These are phyloP conservation scores for Leptobrachium ailaonicum DNA, from an alignment of 2,113 vertebrate genomes.

Conservation along the genomic window DNA sequence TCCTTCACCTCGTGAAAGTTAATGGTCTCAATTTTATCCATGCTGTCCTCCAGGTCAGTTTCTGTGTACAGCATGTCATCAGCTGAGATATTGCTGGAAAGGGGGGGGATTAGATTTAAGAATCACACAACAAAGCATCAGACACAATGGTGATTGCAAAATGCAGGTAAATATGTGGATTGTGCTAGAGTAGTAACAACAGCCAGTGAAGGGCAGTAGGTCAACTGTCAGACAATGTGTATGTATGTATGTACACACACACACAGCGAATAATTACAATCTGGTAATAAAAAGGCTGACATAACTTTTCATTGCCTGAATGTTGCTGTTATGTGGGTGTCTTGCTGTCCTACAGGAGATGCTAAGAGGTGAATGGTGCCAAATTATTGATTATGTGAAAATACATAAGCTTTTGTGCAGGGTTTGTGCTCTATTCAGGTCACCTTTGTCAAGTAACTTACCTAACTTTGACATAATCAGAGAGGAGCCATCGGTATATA, in stretches of 20 bases:
- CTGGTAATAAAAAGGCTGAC: too few species aligned
- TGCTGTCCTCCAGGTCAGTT: constrained; percentile 95
- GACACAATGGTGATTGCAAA: too few species aligned
- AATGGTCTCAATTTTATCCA: constrained; percentile 99
- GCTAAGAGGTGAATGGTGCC: background rate
- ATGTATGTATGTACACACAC: too few species aligned
- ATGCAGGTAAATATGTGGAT: background rate
- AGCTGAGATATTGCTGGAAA: constrained; percentile 89
- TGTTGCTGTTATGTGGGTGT: background rate
- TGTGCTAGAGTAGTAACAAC: background rate
- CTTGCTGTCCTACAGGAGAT: too few species aligned
- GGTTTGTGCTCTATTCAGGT: too few species aligned
- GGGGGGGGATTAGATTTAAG: background rate
- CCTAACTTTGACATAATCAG: constrained; percentile 99
- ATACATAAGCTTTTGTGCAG: too few species aligned
- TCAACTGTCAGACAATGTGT: too few species aligned
- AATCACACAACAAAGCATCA: background rate
- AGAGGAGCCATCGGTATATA: constrained; percentile 97
- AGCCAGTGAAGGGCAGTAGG: too few species aligned
- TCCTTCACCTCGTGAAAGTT: constrained; percentile 98
- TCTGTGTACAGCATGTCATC: constrained; percentile 98
- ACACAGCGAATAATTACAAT: too few species aligned
- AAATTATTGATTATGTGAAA: background rate
- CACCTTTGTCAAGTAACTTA: constrained; percentile 52
- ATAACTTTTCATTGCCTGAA: too few species aligned